A percentile compares a stretch with the other conserved stretches of the same genome.
Evolutionary conservation across 2,888 invertebrate genomes (phyloP).

Genomic region (Trichacis sp.): DNA sequence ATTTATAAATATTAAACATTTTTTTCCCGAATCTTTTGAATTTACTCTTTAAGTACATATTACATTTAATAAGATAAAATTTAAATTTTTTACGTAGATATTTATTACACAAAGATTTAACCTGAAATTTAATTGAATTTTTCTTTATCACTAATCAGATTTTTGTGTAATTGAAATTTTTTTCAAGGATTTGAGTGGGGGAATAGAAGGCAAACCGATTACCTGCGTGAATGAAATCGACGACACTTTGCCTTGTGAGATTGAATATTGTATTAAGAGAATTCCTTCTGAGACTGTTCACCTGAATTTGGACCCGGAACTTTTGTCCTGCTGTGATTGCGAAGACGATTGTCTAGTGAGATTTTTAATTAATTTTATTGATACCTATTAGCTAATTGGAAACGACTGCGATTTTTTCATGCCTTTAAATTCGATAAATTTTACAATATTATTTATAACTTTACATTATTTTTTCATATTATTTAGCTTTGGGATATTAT

Average conservation of each 20-base stretch:
- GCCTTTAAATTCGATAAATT: too few species aligned
- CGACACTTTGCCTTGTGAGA: slow-evolving; percentile 83
- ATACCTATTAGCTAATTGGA: too few species aligned
- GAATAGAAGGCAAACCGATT: slow-evolving; percentile 89
- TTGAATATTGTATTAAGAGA: slow-evolving; percentile 86
- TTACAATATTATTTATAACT: too few species aligned
- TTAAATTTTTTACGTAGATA: slow-evolving; percentile 91
- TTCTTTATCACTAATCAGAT: too few species aligned
- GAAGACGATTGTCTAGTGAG: slow-evolving; percentile 87
- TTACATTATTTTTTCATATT: too few species aligned
- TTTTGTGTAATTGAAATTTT: too few species aligned
- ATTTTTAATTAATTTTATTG: too few species aligned
- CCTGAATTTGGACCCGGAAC: slow-evolving; percentile 85
- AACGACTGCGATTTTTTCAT: too few species aligned
- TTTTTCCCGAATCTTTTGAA: slow-evolving; percentile 89
- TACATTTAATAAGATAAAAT: too few species aligned
- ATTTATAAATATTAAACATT: too few species aligned
- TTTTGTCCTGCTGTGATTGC: slow-evolving; percentile 92
- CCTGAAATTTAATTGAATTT: too few species aligned
- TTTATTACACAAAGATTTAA: slow-evolving; percentile 76
- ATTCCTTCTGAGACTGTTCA: slow-evolving; percentile 89
- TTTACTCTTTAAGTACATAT: slow-evolving; percentile 84
- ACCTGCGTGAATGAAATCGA: slow-evolving; percentile 93
- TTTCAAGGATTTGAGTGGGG: slow-evolving; percentile 80
- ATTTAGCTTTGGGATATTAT: too few species aligned